Base-by-base conservation (phyloP, 2,113 vertebrate species). In the Takifugu flavidus region DNA sequence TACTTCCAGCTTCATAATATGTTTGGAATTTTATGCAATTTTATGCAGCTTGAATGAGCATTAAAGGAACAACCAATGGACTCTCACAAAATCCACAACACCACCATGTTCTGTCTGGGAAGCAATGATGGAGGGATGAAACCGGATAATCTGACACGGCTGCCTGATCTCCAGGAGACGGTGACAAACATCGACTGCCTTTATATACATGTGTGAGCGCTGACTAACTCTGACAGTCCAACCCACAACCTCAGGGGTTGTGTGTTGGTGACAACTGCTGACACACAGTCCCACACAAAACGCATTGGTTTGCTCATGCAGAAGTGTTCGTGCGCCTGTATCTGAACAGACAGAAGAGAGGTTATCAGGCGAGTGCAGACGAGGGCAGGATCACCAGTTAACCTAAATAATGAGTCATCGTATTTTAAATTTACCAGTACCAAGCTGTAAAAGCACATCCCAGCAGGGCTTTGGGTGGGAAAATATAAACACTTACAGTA, bases 141-240 rank as follows among this genome's bases (percentile, higher is more conserved):
- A 71, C 67, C 71, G 46, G 66, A 70, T 72, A 61, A 6, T 39
- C 34, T 39, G 34, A 39, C 77, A 67, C 53, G 55, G 45, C 69
- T 60, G 70, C 54, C 29, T 56, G 58, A 74, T 80, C 69, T 78
- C 65, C 75, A 45, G 69, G 70, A 78, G 61, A 79, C 62, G 74
- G 70, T 85, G 85, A 83, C 73, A 70, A 68, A 64, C 67, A 79
- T 80, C 76, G 76, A 69, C 50, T 10, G 25, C 29, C 20, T 56
- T 25, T 46, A 14, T 28, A 55, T 63, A 31, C 45, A 46, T 59
- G 25, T 34, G 43, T 70, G 67, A 80, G 56, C 67, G 72, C 60
- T 85, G 74, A 84, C 72, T 72, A 59, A 71, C 62, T 49, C 61
- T 80, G 85, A 87, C 87, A 87, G 76, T 68, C 46, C 75, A 75